A percentile compares a stretch with the other conserved stretches of the same genome.
Evolutionary conservation across 2,797 vertebrate genomes (phyloP).

Genomic region (Setipinna tenuifilis): DNA sequence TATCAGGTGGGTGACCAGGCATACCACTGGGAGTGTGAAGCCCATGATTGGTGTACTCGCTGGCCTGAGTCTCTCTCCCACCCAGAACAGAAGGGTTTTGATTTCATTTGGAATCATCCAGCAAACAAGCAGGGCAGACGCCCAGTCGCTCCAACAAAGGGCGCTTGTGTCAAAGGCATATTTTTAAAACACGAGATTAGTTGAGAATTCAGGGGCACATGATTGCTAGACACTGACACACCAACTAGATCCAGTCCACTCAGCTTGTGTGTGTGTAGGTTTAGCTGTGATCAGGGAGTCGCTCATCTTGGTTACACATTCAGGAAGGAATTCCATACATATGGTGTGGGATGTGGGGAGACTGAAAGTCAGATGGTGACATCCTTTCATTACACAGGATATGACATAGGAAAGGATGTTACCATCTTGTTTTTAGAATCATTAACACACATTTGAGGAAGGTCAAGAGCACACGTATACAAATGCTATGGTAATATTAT

Average conservation of each 20-base stretch:
- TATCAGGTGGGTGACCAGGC: slow-evolving; percentile 28
- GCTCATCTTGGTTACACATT: neutral
- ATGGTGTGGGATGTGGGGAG: neutral
- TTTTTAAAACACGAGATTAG: slow-evolving; percentile 15
- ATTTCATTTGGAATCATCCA: slow-evolving; percentile 19
- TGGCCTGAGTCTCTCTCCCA: slow-evolving; percentile 25
- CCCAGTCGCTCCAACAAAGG: neutral
- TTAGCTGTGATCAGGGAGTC: neutral
- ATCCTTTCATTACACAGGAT: no score
- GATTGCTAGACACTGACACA: neutral
- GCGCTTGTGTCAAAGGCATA: neutral
- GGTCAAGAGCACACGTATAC: neutral
- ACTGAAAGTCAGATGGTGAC: neutral
- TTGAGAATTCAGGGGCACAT: neutral
- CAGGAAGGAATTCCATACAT: neutral
- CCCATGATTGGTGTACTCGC: slow-evolving; percentile 36
- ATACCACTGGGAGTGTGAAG: slow-evolving; percentile 19
- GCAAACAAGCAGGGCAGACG: neutral
- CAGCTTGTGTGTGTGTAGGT: neutral
- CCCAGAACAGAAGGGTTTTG: slow-evolving; percentile 54
- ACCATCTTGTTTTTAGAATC: neutral
- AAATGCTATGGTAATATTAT: neutral
- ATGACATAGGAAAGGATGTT: no score
- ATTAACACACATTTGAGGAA: neutral
- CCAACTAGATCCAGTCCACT: neutral